phyloP scores from a whole-genome alignment of 2,113 vertebrate species.

The Poicephalus gulielmi region DNA sequence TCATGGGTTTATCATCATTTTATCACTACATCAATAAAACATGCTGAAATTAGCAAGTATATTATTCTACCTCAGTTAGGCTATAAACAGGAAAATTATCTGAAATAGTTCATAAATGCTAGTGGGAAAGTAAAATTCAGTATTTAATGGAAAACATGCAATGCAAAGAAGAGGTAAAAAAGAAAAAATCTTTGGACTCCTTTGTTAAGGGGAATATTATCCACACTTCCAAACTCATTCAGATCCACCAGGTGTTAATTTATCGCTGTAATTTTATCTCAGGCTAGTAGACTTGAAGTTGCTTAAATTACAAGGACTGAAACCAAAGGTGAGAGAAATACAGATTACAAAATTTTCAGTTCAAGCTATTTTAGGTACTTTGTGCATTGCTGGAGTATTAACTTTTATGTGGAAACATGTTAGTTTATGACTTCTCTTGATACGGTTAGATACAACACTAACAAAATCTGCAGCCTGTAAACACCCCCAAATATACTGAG shows the following conservation, averaged over 20 bases:
- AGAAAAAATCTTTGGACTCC: neutral
- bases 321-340: neutral
- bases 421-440: neutral
- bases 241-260: neutral
- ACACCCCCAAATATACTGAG: neutral
- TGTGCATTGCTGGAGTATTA: neutral
- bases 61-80: neutral
- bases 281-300: neutral
- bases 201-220: neutral
- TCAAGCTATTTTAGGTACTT: neutral
- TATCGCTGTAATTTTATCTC: neutral
- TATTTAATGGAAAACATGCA: neutral
- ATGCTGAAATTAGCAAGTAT: neutral
- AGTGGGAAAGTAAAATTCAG: neutral
- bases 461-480: neutral
- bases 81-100: neutral
- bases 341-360: neutral
- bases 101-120: neutral
- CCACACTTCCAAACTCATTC: neutral
- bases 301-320: neutral
- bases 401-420: neutral
- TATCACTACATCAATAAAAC: neutral
- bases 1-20: neutral
- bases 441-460: neutral
- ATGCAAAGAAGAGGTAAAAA: neutral